Conservation (phyloP, 2,888 invertebrate species). For the Lepeophtheirus nordmannii region DNA sequence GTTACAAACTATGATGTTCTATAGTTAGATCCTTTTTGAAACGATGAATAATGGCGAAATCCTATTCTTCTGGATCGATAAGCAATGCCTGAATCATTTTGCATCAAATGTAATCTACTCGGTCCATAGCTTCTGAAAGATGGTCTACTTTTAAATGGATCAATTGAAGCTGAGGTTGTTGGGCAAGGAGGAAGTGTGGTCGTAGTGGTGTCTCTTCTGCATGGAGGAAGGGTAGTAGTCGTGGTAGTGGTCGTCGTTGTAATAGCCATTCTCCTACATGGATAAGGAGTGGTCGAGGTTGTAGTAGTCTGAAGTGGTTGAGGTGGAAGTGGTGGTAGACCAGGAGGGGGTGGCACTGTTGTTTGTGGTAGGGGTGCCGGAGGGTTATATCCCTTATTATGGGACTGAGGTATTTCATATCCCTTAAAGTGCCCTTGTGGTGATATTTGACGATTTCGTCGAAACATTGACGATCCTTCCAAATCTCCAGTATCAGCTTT, state of each 20-base stretch:
- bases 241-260: background rate
- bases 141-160: no score
- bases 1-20: no score
- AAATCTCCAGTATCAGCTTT: background rate
- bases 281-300: background rate
- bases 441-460: background rate
- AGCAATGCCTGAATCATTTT: background rate
- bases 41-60: background rate
- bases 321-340: constrained; percentile 1
- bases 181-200: background rate
- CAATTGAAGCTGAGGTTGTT: background rate
- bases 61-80: background rate
- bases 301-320: background rate
- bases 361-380: background rate
- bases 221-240: background rate
- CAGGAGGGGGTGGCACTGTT: background rate
- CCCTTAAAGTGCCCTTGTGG: constrained; percentile 1
- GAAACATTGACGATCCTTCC: background rate
- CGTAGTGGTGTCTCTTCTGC: background rate
- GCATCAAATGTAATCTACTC: background rate
- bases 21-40: background rate
- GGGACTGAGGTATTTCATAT: background rate
- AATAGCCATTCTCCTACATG: background rate
- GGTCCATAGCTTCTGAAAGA: no score
- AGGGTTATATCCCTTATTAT: no score